A percentile compares a stretch with the other conserved stretches of the same genome.
Conservation (phyloP, 2,888 invertebrate genomes). For the Drosophila hamatofila region DNA sequence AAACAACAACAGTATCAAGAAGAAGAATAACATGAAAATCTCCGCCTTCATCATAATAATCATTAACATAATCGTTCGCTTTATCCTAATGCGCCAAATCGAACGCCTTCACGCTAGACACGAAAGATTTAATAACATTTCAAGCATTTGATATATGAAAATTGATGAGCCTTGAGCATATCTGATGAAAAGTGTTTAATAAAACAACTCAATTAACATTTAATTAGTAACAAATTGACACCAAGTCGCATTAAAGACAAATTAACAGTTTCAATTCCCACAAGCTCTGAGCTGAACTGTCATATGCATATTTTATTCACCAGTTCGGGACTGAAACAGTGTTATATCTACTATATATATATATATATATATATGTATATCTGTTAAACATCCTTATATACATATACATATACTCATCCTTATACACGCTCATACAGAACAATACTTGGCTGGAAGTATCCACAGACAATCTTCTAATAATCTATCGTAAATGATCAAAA, state of each 20-base stretch:
- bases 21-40: conserved; percentile 8
- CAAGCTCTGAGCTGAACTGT: not conserved
- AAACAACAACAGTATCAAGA: not conserved
- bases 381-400: too few species aligned
- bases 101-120: not conserved
- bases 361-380: too few species aligned
- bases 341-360: too few species aligned
- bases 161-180: not conserved
- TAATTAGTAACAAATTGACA: not conserved
- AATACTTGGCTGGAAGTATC: too few species aligned
- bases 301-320: too few species aligned
- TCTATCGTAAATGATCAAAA: too few species aligned
- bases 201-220: not conserved
- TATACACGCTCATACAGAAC: too few species aligned
- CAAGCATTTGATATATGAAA: not conserved
- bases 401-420: too few species aligned
- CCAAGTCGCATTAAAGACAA: not conserved
- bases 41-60: conserved; percentile 2
- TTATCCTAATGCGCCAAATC: not conserved
- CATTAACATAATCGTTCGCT: conserved; percentile 5
- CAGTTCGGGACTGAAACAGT: too few species aligned
- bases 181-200: not conserved
- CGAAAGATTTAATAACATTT: not conserved
- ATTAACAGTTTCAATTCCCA: not conserved
- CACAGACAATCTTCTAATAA: too few species aligned